A percentile compares a stretch with the other conserved stretches of the same genome.
phyloP scores from a whole-genome alignment of 2,797 vertebrate species.

The Gymnoscopelus microlampas region DNA sequence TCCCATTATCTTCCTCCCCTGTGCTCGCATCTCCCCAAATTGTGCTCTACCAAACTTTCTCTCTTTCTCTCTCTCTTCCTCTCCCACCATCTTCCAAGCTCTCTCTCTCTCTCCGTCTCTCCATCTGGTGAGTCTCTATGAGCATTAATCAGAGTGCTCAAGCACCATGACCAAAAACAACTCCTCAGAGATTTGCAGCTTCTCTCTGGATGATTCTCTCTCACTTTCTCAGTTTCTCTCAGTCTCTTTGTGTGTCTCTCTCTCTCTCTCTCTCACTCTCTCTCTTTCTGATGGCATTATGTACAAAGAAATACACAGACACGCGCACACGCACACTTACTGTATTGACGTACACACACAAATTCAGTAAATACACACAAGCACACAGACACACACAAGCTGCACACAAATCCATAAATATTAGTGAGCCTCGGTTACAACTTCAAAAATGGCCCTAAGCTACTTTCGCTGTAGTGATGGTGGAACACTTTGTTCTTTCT shows the following conservation, averaged over 20 bases:
- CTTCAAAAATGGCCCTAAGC: constrained; percentile 60
- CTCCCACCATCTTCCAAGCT: constrained; percentile 31
- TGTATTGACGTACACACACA: constrained; percentile 22
- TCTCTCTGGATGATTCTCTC: constrained; percentile 8
- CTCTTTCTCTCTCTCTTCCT: constrained; percentile 17
- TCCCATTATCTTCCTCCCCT: constrained; percentile 56
- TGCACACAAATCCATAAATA: constrained; percentile 60
- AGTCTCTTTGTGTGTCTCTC: constrained; percentile 18
- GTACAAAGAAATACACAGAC: constrained; percentile 43
- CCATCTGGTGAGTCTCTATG: constrained; percentile 74
- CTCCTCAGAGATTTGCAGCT: constrained; percentile 52
- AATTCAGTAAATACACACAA: constrained; percentile 3
- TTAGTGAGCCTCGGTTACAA: constrained; percentile 59
- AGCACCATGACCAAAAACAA: constrained; percentile 77
- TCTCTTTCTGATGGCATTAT: constrained; percentile 20
- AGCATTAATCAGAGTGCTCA: constrained; percentile 76
- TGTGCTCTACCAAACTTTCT: constrained; percentile 13
- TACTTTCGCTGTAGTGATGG: constrained; percentile 42
- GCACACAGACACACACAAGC: background rate
- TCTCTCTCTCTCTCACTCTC: constrained; percentile 26
- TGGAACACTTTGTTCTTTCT: constrained; percentile 60
- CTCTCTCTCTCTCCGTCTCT: constrained; percentile 36
- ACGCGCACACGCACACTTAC: constrained; percentile 35
- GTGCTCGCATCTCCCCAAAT: constrained; percentile 48
- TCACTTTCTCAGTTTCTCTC: constrained; percentile 8